Evolutionary conservation across 2,113 vertebrate species (phyloP).

Genomic region (Phaetusa simplex): DNA sequence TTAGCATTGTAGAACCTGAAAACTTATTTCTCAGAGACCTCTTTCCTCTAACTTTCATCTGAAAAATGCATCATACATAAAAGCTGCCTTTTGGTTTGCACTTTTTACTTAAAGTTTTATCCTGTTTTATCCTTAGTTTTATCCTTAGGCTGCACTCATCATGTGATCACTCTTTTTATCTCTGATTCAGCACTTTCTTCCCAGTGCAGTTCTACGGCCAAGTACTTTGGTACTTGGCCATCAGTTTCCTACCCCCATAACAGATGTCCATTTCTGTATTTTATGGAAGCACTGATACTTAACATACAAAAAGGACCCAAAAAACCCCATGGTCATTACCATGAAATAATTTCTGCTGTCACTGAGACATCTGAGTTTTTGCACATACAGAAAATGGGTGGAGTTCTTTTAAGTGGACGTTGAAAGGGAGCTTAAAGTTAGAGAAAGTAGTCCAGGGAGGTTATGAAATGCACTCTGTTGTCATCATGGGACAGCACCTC

Average conservation of each 20-base stretch:
- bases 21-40: neutral
- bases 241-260: neutral
- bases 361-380: neutral
- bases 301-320: neutral
- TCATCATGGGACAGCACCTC: neutral
- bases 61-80: neutral
- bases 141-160: neutral
- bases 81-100: neutral
- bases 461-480: neutral
- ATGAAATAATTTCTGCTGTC: neutral
- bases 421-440: neutral
- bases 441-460: neutral
- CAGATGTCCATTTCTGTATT: neutral
- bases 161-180: neutral
- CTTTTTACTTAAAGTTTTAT: neutral
- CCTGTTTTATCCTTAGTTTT: neutral
- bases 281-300: neutral
- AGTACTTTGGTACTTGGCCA: neutral
- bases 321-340: neutral
- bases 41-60: neutral
- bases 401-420: neutral
- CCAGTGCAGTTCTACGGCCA: neutral
- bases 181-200: neutral
- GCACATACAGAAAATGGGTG: neutral
- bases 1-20: neutral